These are phyloP conservation scores for Drosophila orena DNA, from an alignment of 1,140 invertebrate species.

Conservation along the genomic window DNA sequence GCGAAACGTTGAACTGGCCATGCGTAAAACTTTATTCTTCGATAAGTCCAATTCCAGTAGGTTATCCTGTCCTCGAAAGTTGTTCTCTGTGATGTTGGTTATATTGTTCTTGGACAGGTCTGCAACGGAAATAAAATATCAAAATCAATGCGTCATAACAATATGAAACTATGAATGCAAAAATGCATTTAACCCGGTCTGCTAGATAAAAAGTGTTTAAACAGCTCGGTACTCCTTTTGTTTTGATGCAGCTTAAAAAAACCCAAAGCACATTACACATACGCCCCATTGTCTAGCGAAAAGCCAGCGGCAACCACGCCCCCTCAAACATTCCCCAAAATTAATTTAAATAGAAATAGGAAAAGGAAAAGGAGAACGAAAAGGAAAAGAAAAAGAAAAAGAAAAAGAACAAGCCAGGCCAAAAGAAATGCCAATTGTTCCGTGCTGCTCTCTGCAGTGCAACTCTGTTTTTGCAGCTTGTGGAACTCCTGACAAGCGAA, in stretches of 20 bases:
- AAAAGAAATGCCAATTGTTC: constrained; percentile 55
- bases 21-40: constrained; percentile 90
- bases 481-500: constrained; percentile 62
- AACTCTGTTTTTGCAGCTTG: constrained; percentile 51
- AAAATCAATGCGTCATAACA: constrained; percentile 7
- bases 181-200: not conserved
- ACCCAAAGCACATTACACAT: constrained; percentile 61
- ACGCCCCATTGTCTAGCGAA: constrained; percentile 67
- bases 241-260: constrained; percentile 36
- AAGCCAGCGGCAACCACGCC: constrained; percentile 39
- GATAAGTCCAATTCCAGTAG: constrained; percentile 93
- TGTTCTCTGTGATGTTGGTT: constrained; percentile 90
- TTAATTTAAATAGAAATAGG: constrained; percentile 77
- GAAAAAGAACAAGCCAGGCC: constrained; percentile 1
- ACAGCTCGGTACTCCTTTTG: not conserved
- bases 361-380: constrained; percentile 20
- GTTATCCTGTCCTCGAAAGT: constrained; percentile 91
- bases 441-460: constrained; percentile 42
- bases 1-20: constrained; percentile 91
- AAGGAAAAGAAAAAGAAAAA: constrained; percentile 19
- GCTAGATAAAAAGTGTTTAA: not conserved
- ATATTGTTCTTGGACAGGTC: constrained; percentile 92
- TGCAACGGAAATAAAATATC: constrained; percentile 39
- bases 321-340: constrained; percentile 63
- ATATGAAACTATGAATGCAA: constrained; percentile 7